Conservation (phyloP, 30 jellyfish, hydroid and myxozoan genomes). For the Cassiopea xamachana region DNA sequence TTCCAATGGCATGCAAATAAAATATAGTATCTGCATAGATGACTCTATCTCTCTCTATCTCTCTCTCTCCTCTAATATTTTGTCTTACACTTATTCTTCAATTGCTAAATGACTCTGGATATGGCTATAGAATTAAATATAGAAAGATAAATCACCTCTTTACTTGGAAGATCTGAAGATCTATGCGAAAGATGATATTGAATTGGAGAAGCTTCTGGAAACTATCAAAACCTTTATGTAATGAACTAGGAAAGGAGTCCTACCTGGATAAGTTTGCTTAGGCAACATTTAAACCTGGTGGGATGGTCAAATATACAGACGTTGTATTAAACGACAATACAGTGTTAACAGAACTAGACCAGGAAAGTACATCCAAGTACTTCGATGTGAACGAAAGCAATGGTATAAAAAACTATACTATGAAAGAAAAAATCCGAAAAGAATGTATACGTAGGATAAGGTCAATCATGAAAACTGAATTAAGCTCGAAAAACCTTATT, state of each 20-base stretch:
- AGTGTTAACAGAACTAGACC: conserved; percentile 29
- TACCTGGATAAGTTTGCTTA: conserved; percentile 58
- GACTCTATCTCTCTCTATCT: neutral
- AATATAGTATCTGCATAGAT: conserved; percentile 47
- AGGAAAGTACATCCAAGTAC: conserved; percentile 22
- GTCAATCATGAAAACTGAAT: neutral
- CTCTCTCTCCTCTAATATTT: conserved; percentile 40
- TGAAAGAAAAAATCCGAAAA: conserved; percentile 42
- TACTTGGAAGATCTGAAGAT: conserved; percentile 63
- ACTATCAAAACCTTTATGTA: conserved; percentile 36
- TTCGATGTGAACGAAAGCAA: conserved; percentile 43
- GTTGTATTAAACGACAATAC: neutral
- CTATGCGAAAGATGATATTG: conserved; percentile 12
- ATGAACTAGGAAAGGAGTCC: conserved; percentile 52
- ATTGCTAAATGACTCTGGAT: conserved; percentile 15
- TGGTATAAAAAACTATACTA: conserved; percentile 28
- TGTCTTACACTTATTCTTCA: conserved; percentile 29
- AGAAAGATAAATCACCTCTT: conserved; percentile 25
- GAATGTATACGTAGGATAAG: conserved; percentile 35
- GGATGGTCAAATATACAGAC: neutral
- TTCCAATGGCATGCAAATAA: conserved; percentile 1
- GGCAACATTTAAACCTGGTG: conserved; percentile 17
- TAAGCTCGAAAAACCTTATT: conserved; percentile 13
- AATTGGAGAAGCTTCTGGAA: conserved; percentile 27
- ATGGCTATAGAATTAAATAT: conserved; percentile 9